Evolutionary conservation across 2,797 vertebrate species (phyloP), one percentile per base, ranked within the genome.

Genomic region (Gephyroberyx darwinii): DNA sequence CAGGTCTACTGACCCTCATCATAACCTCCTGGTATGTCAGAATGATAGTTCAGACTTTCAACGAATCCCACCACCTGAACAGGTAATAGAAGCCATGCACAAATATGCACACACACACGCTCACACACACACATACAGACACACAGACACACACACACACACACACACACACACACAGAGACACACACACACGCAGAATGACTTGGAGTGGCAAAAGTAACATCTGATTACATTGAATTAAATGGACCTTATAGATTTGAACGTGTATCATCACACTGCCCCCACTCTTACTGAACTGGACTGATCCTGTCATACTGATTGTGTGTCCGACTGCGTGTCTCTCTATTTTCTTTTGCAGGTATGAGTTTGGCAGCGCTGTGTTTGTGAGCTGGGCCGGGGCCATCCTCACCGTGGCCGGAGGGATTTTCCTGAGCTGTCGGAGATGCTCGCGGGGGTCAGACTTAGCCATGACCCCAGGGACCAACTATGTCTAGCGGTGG

Each of bases 351-450:
- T 22, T 64, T 22, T 48, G 2, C 82, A 98, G 97, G 71, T 94
- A 85, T 75, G 96, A 96, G 82, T 96, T 97, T 68, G 97, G 97
- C 22, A 93, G 89, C 0, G 96, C 97, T 8, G 93, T 97, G 59
- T 96, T 96, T 58, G 91, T 95, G 26, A 97, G 96, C 70, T 96
- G 95, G 95, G 92, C 91, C 4, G 96, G 95, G 2, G 92, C 95
- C 72, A 80, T 96, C 69, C 90, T 97, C 82, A 93, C 89, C 30
- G 74, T 95, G 7, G 75, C 94, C 2, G 97, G 97, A 0, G 96
- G 97, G 0, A 63, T 83, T 63, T 92, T 97, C 79, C 92, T 98
- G 53, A 93, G 93, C 77, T 95, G 93, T 47, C 94, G 92, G 31
- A 88, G 93, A 83, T 93, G 94, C 82, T 88, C 54, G 0, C 14